Conservation (phyloP, 2,113 vertebrate genomes). For the Corythaeola cristata region DNA sequence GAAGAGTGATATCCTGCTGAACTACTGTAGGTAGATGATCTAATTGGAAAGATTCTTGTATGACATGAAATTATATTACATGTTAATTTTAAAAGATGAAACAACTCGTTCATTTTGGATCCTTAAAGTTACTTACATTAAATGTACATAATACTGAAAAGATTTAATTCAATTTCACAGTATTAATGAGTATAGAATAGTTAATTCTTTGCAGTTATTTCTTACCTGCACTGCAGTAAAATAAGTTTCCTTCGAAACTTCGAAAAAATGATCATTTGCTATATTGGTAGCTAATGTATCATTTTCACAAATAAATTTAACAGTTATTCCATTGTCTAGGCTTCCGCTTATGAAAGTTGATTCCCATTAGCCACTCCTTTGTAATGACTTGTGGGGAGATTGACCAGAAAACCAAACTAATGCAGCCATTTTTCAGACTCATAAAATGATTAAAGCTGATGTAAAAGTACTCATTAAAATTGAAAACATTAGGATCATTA, state of each 20-base stretch:
- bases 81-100: neutral
- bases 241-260: neutral
- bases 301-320: slow-evolving; percentile 37
- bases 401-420: slow-evolving; percentile 91
- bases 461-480: slow-evolving; percentile 94
- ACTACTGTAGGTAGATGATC: neutral
- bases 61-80: neutral
- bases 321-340: neutral
- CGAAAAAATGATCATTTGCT: neutral
- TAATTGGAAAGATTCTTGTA: neutral
- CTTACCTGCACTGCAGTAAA: neutral
- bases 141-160: neutral
- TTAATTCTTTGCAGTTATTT: neutral
- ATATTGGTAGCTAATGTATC: neutral
- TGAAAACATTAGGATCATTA: slow-evolving; percentile 95
- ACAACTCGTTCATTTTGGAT: neutral
- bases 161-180: neutral
- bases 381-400: slow-evolving; percentile 78
- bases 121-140: neutral
- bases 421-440: slow-evolving; percentile 88
- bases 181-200: neutral
- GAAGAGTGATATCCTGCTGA: neutral
- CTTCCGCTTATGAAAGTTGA: slow-evolving; percentile 43
- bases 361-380: slow-evolving; percentile 59
- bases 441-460: slow-evolving; percentile 92